phyloP scores from a whole-genome alignment of 1,140 invertebrate genomes.

The Radopholus similis region DNA sequence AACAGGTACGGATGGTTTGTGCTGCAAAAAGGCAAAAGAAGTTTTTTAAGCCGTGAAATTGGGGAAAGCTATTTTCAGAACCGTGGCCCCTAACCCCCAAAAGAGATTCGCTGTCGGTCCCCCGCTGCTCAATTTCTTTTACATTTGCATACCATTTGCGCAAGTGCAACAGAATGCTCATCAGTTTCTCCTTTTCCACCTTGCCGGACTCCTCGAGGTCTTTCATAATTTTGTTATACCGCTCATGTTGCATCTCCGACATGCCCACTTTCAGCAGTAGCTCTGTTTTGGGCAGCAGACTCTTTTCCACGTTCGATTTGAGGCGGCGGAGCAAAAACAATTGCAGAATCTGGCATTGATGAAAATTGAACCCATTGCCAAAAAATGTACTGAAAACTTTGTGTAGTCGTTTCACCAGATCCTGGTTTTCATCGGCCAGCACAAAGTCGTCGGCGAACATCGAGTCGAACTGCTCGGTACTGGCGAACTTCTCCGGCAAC shows the following conservation, averaged over 20 bases:
- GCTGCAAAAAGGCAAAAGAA: no score
- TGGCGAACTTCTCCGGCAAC: conserved; percentile 95
- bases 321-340: conserved; percentile 91
- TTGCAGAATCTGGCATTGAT: conserved; percentile 70
- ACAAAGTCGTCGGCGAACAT: conserved; percentile 97
- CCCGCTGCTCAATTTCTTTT: no score
- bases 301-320: conserved; percentile 96
- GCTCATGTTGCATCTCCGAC: conserved; percentile 98
- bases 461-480: conserved; percentile 90
- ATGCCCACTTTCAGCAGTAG: conserved; percentile 82
- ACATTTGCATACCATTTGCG: conserved; percentile 78
- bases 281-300: conserved; percentile 92
- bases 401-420: no score
- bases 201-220: conserved; percentile 97
- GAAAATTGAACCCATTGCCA: no score
- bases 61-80: background rate
- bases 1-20: conserved; percentile 79
- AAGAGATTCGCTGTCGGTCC: no score
- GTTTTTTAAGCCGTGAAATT: no score
- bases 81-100: no score
- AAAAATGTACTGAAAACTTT: no score
- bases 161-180: conserved; percentile 98
- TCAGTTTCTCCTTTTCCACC: conserved; percentile 91
- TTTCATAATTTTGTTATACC: conserved; percentile 92
- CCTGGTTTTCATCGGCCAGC: conserved; percentile 75